Base-by-base conservation (phyloP, 2,888 invertebrate genomes). In the Yponomeuta cagnagella region DNA sequence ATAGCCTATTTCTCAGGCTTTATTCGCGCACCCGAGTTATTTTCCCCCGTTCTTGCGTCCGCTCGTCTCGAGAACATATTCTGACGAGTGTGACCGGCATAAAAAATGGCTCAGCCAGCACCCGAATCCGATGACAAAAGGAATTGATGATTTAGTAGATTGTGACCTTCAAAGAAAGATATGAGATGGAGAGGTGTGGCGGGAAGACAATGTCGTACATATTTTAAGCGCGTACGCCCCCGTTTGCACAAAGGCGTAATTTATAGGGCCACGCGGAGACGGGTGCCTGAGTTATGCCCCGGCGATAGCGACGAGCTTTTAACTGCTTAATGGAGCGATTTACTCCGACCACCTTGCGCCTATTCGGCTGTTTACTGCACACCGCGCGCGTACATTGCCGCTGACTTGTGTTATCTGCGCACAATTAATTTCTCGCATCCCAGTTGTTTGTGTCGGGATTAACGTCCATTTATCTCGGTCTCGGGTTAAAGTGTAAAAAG, bases 311-410 rank as follows among this genome's bases (percentile, higher is more conserved):
- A 90, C 89, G 91, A 89, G 91, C 91, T 92, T 91, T 92, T 91
- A 91, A 91, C 92, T 91, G 89, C 88, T 88, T 90, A 91, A 90
- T 91, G 90, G 90, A 88, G 89, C 90, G 91, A 91, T 91, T 91
- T 89, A 90, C 87, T 88, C 83, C 82, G 82, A 86, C 87, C 88
- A 89, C 87, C 89, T 90, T 87, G 84, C 82, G 84, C 84, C 84
- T 84, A 83, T 83, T 85, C 77, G 80, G 78, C 82, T 84, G 71
- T 71, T 71, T 70, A 72, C 68, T 43, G 72, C 70, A 43, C 67
- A 43, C 37, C 37, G 67, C 67, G n/a, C 43, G n/a, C 37, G 37
- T 67, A 37, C n/a, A 37, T n/a, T 43, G 37, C 64, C 31, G 64
- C 30, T 69, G 65, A 65, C 65, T 63, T 69, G 63, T 33, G 15